Base-by-base conservation (phyloP, 1,140 invertebrate genomes). In the Megathymus violae region DNA sequence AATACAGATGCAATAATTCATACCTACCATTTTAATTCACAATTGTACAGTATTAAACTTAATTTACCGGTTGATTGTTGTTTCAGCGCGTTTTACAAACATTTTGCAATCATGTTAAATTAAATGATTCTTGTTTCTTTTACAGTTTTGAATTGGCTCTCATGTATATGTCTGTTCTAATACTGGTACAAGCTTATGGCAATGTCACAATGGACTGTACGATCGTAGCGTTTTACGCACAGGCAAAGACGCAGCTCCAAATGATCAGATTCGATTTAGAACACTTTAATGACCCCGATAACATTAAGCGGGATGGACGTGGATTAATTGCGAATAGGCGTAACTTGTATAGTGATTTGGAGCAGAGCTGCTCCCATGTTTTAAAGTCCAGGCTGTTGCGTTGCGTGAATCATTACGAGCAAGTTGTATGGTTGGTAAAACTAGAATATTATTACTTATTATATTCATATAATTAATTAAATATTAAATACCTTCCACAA, bases 181-280 rank as follows among this genome's bases (percentile, higher is more conserved):
- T 85, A 67, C 71, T 70, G 10, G 25, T 79, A 14, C 81, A 85
- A 72, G 85, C 67, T 4, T 82, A 76, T 17, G 85, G 69, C 0
- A 79, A 85, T 46, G 74, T 80, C 4, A 85, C 81, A n/a, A 80
- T 85, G 80, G 82, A 88, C 36, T 85, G 85, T 44, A 80, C 78
- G 6, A 82, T 88, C 11, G 78, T 80, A 3, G 69, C 78, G 7
- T 80, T 85, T 25, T 85, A 79, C 47, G 67, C 74, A 4, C 77
- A 77, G 59, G 74, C 76, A 0, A 79, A 76, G 52, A 74, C 70
- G n/a, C 85, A 88, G 43, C 62, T 85, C 13, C 62, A 74, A 62
- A 77, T 88, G 13, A 59, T 88, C 5, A 67, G 80, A 27, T 78
- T 78, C 14, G 74, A 84, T 50, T 48, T 85, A 0, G 74, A 85